Evolutionary conservation across 2,888 invertebrate genomes (phyloP), one percentile per base, ranked within the genome.

Genomic region (Standfussiana lucernea): DNA sequence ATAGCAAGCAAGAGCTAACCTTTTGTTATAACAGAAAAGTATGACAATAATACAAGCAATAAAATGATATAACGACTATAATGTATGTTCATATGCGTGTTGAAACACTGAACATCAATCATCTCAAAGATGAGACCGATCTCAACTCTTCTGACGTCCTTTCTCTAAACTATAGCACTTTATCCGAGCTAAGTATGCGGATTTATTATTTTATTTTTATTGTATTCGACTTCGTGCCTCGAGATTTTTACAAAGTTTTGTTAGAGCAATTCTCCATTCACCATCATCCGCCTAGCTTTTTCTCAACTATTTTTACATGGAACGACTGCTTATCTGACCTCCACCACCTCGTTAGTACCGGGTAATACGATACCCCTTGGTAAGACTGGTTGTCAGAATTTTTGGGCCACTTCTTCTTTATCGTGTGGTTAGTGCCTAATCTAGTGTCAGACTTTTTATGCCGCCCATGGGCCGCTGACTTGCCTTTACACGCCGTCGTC

Each of bases 71-170:
- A 62, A 62, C 66, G 13, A 72, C 1, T 64, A 75, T 53, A 64
- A 56, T 66, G 59, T 66, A n/a, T n/a, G n/a, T 47, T 65, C 37
- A 67, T 70, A 37, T 40, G 24, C 56, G 61, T 79, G 70, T 77
- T 73, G 77, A 69, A 73, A 86, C 40, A 68, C 40, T 42, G 47
- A 24, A 56, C 70, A 85, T 83, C 72, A 64, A 83, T 84, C 75
- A 74, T 67, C 13, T 42, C 4, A 21, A n/a, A 42, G 64, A 71
- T 56, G 67, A 76, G 70, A 42, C 40, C 53, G 45, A 32, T 59
- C 59, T 53, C 11, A 59, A 68, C 13, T 47, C 42, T 50, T 82
- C 61, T 37, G 53, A 77, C 35, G 56, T 65, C 78, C 84, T 85
- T 85, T 87, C 79, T 78, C 87, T 82, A 62, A 81, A 74, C 61